phyloP scores from a whole-genome alignment of 2,113 vertebrate genomes.

The Pedionomus torquatus region DNA sequence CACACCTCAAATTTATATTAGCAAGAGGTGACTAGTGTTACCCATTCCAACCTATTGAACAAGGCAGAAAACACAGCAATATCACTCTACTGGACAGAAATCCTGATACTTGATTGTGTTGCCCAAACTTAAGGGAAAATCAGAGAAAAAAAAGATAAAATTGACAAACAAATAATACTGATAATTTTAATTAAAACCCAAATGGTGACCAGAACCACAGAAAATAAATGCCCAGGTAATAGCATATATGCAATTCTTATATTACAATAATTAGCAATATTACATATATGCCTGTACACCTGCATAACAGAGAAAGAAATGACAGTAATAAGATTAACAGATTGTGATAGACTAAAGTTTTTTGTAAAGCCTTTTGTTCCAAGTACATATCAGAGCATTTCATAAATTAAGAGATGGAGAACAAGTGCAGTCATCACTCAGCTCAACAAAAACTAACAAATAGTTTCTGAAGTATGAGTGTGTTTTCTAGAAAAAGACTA shows the following conservation, averaged over 20 bases:
- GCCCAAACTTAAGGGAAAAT: background rate
- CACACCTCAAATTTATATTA: background rate
- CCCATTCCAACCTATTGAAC: background rate
- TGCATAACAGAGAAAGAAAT: background rate
- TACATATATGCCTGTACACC: background rate
- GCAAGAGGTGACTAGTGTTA: background rate
- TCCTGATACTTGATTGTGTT: background rate
- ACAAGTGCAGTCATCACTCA: background rate
- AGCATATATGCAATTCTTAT: too few relatives aligned
- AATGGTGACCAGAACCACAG: background rate
- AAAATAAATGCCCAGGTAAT: background rate
- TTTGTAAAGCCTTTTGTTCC: background rate
- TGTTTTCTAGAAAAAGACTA: background rate
- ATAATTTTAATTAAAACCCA: background rate
- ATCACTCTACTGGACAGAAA: background rate
- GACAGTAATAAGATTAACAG: background rate
- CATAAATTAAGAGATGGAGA: background rate
- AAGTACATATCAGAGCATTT: background rate
- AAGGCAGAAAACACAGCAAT: background rate
- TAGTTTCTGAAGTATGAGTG: background rate
- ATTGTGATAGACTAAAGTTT: background rate
- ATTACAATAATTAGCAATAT: too few relatives aligned
- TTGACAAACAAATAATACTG: background rate
- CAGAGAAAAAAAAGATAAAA: background rate
- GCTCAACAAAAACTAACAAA: background rate